Conservation (phyloP, 2,888 invertebrate species). For the Meandrusa payeni region DNA sequence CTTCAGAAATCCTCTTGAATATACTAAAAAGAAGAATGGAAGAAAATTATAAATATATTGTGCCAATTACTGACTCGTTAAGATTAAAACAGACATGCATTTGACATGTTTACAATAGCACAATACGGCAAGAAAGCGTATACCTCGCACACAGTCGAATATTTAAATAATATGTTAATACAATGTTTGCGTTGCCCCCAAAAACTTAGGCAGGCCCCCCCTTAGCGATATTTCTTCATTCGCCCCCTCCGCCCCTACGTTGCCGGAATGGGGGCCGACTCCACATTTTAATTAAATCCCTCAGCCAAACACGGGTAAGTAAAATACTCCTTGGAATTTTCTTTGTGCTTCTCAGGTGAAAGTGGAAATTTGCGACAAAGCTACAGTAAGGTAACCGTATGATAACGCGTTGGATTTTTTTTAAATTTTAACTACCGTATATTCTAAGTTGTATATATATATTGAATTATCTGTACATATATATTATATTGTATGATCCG, state of each 20-base stretch:
- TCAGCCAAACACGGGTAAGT: slow-evolving; percentile 47
- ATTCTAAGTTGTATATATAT: too few species aligned
- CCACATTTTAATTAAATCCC: slow-evolving; percentile 76
- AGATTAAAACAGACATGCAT: slow-evolving; percentile 2
- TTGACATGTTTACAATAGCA: slow-evolving; percentile 15
- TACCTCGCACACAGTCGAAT: slow-evolving; percentile 28
- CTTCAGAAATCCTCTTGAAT: too few species aligned
- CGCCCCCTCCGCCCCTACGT: slow-evolving; percentile 33
- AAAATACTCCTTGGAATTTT: slow-evolving; percentile 65
- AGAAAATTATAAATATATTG: too few species aligned
- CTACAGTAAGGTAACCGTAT: too few species aligned
- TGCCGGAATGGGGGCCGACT: slow-evolving; percentile 34
- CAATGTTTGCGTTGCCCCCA: slow-evolving; percentile 67
- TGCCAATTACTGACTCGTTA: too few species aligned
- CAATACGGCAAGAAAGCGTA: slow-evolving; percentile 10
- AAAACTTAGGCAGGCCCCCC: slow-evolving; percentile 53
- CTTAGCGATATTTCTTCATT: slow-evolving; percentile 58
- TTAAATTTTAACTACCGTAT: too few species aligned
- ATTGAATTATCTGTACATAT: too few species aligned
- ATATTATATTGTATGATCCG: too few species aligned
- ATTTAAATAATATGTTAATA: slow-evolving; percentile 78
- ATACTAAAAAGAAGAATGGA: too few species aligned
- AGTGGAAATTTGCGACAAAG: slow-evolving; percentile 29
- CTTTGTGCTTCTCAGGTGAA: slow-evolving; percentile 53
- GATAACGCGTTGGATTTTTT: too few species aligned